Conservation (phyloP, 2,113 vertebrate genomes). For the Labeo catla region DNA sequence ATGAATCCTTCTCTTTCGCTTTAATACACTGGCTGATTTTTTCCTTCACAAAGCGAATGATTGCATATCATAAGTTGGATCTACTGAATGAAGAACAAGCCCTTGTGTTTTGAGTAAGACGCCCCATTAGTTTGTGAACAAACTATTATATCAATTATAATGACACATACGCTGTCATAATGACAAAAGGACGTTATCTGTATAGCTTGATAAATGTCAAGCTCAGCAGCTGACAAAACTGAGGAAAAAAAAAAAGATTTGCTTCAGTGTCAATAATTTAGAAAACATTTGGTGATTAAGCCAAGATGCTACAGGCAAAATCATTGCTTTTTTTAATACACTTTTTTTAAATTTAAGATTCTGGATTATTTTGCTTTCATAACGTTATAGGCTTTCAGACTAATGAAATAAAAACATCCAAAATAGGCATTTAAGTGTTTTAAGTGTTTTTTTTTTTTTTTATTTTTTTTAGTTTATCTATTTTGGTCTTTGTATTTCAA, state of each 20-base stretch:
- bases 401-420: too few relatives aligned
- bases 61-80: neutral
- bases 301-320: too few relatives aligned
- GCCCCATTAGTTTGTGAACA: neutral
- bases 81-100: neutral
- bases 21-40: neutral
- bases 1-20: neutral
- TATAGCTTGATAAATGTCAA: neutral
- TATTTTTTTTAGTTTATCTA: too few relatives aligned
- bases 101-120: neutral
- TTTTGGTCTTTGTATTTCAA: too few relatives aligned
- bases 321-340: too few relatives aligned
- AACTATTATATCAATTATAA: neutral
- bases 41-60: neutral
- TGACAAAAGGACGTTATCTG: neutral
- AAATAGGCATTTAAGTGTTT: too few relatives aligned
- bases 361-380: too few relatives aligned
- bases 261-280: neutral
- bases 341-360: too few relatives aligned
- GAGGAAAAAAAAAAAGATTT: neutral
- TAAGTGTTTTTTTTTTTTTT: too few relatives aligned
- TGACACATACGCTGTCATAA: neutral
- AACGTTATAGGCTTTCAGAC: too few relatives aligned
- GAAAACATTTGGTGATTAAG: neutral
- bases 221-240: neutral